phyloP scores from a whole-genome alignment of 2,797 vertebrate species.

The Miichthys miiuy region DNA sequence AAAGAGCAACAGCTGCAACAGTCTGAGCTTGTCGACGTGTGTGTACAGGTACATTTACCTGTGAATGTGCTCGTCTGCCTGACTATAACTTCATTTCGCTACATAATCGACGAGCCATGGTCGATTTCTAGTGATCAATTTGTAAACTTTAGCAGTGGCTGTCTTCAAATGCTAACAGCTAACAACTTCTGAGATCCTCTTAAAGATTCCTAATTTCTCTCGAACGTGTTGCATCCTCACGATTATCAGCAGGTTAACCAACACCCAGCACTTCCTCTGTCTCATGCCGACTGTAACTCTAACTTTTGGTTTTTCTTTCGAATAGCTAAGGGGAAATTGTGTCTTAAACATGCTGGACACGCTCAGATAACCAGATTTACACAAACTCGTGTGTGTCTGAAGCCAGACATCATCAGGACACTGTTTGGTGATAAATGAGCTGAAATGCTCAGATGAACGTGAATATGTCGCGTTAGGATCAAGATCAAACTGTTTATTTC shows the following conservation, averaged over 20 bases:
- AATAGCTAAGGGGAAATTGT: background rate
- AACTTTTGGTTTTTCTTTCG: constrained; percentile 2
- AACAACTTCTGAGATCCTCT: background rate
- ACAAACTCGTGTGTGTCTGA: background rate
- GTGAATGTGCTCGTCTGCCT: too few species aligned
- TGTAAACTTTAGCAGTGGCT: too few species aligned
- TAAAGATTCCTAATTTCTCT: background rate
- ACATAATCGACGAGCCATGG: too few species aligned
- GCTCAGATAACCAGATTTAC: background rate
- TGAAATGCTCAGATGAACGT: background rate
- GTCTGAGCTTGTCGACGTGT: too few species aligned
- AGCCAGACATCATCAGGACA: background rate
- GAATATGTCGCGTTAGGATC: background rate
- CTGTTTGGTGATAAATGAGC: background rate
- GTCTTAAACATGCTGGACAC: background rate
- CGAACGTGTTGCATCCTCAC: background rate
- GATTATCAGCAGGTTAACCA: too few species aligned
- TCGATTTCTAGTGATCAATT: too few species aligned
- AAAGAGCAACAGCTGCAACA: too few species aligned
- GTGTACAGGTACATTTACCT: too few species aligned
- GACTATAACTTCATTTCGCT: too few species aligned
- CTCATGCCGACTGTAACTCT: constrained; percentile 4
- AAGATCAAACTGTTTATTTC: background rate
- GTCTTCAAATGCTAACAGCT: background rate
- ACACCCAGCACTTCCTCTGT: constrained; percentile 8